Percentiles rank a stretch among this genome's conserved stretches.
phyloP scores from a whole-genome alignment of 2,888 invertebrate genomes.

The Epistrophe grossulariae region DNA sequence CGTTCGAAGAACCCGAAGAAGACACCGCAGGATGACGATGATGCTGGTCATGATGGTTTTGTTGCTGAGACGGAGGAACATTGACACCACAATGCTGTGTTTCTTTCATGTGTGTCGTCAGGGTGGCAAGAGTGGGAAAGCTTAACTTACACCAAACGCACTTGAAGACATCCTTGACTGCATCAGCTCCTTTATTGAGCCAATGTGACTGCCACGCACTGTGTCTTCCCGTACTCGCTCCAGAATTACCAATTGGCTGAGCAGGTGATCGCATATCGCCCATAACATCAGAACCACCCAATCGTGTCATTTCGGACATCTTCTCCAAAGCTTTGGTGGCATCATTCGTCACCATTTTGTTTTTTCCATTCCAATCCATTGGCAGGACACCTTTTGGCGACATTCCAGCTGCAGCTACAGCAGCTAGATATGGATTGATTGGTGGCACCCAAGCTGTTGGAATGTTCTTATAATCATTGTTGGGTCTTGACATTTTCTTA shows the following conservation, averaged over 20 bases:
- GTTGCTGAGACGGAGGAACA: constrained; percentile 86
- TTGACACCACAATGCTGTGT: constrained; percentile 97
- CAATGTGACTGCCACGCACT: constrained; percentile 99
- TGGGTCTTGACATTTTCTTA: constrained; percentile 87
- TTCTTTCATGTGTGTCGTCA: constrained; percentile 99
- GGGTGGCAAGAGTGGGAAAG: constrained; percentile 95
- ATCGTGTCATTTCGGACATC: constrained; percentile 94
- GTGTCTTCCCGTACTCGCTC: constrained; percentile 86
- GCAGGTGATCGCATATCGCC: constrained; percentile 82
- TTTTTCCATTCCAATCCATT: constrained; percentile 90
- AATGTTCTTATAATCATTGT: constrained; percentile 88
- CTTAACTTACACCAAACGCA: constrained; percentile 99
- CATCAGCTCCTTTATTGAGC: constrained; percentile 97
- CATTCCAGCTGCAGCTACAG: constrained; percentile 89
- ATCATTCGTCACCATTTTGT: constrained; percentile 91
- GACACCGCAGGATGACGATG: constrained; percentile 80
- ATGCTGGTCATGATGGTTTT: constrained; percentile 58
- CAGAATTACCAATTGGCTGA: constrained; percentile 70
- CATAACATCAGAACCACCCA: constrained; percentile 87
- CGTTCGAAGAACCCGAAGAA: constrained; percentile 81
- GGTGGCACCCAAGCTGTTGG: constrained; percentile 92
- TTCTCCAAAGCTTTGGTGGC: constrained; percentile 95
- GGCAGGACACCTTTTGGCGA: constrained; percentile 88
- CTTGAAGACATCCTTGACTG: constrained; percentile 97
- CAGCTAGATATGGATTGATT: constrained; percentile 92